Conservation (phyloP, 2,113 vertebrate genomes). For the Cricetomys ansorgei region DNA sequence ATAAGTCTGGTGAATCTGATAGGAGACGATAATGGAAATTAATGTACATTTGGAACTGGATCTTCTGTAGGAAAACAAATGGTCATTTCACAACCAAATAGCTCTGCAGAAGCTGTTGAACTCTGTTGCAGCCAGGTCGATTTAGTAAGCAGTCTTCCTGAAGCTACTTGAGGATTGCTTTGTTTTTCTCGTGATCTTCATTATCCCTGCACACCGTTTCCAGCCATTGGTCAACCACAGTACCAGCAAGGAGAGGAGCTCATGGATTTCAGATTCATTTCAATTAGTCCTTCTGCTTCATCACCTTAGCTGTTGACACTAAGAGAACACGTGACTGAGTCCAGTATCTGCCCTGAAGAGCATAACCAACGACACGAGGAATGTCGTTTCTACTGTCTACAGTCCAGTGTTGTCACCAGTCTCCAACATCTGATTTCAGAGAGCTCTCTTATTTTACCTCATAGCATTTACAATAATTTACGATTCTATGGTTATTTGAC, state of each 20-base stretch:
- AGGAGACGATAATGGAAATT: neutral
- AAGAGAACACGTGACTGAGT: neutral
- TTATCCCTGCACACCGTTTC: neutral
- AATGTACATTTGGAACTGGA: neutral
- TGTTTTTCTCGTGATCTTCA: neutral
- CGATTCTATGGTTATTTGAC: conserved; percentile 32
- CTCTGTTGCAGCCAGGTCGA: neutral
- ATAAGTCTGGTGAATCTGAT: neutral
- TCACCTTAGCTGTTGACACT: neutral
- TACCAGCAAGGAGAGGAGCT: neutral
- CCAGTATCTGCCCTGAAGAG: neutral
- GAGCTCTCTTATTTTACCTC: neutral
- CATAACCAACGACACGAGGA: neutral
- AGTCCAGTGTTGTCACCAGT: neutral
- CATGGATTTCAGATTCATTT: neutral
- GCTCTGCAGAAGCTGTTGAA: neutral
- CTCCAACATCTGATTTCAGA: neutral
- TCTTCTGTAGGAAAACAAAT: neutral
- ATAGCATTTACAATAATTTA: neutral
- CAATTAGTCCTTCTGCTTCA: neutral
- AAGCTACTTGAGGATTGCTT: neutral
- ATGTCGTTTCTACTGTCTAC: neutral
- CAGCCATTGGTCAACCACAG: neutral
- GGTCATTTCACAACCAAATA: neutral
- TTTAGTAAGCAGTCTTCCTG: neutral